These are phyloP conservation scores for Turritopsis dohrnii DNA, from an alignment of 30 jellyfish, hydroid and myxozoan species.

Conservation along the genomic window DNA sequence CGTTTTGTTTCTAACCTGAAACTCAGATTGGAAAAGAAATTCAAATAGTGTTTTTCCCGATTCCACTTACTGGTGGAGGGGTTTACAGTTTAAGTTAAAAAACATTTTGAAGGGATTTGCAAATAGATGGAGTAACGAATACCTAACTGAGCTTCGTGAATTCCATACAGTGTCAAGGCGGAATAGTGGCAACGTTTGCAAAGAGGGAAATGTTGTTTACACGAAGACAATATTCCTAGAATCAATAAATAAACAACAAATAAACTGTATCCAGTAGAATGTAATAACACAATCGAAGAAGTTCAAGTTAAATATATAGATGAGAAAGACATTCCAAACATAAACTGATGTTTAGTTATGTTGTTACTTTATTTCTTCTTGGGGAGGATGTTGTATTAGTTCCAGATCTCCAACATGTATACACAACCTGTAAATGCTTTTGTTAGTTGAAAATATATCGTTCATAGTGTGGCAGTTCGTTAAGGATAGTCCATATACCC, in stretches of 20 bases:
- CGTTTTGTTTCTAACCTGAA: too few relatives aligned
- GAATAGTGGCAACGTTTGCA: neutral
- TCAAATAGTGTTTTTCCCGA: conserved; percentile 10
- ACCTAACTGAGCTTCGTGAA: neutral
- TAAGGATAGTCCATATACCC: too few relatives aligned
- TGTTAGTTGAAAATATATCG: too few relatives aligned
- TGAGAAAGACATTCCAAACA: neutral
- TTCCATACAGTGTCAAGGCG: neutral
- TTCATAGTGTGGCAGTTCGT: too few relatives aligned
- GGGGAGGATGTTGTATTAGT: too few relatives aligned
- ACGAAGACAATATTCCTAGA: neutral
- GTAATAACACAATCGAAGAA: neutral
- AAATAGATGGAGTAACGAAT: neutral
- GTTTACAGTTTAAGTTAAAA: neutral
- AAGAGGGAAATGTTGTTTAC: neutral
- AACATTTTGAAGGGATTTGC: neutral
- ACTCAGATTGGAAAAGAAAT: neutral
- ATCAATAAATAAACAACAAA: too few relatives aligned
- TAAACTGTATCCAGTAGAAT: too few relatives aligned
- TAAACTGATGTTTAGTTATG: neutral
- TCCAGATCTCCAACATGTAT: too few relatives aligned
- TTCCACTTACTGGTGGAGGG: conserved; percentile 51
- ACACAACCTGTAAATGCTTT: too few relatives aligned
- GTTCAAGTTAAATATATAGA: neutral
- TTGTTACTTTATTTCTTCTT: neutral